A percentile compares a stretch with the other conserved stretches of the same genome.
phyloP scores from a whole-genome alignment of 2,797 vertebrate species.

The Sebastes minor region DNA sequence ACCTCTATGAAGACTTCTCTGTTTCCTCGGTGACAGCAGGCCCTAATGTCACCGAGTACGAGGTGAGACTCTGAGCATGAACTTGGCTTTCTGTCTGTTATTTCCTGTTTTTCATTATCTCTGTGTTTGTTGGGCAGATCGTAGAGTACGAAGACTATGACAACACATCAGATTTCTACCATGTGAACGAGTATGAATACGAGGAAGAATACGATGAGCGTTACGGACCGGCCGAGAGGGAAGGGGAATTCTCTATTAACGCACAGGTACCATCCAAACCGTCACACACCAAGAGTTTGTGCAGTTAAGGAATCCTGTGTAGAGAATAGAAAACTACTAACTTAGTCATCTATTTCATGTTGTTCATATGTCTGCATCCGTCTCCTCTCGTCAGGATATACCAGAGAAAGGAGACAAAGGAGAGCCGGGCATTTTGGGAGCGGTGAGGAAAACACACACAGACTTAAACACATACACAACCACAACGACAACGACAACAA shows the following conservation, averaged over 20 bases:
- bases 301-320: not conserved
- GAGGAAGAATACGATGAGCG: constrained; percentile 79
- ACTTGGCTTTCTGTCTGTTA: not conserved
- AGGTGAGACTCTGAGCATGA: constrained; percentile 71
- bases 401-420: constrained; percentile 88
- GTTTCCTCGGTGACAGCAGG: constrained; percentile 67
- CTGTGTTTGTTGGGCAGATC: constrained; percentile 43
- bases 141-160: constrained; percentile 81
- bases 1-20: constrained; percentile 66
- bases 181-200: constrained; percentile 76
- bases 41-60: constrained; percentile 75
- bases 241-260: constrained; percentile 52
- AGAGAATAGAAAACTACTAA: not conserved
- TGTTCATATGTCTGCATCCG: not conserved
- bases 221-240: constrained; percentile 77
- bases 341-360: not conserved
- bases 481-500: not conserved
- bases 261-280: constrained; percentile 54
- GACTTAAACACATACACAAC: not conserved
- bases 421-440: constrained; percentile 79
- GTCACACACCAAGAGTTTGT: not conserved
- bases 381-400: constrained; percentile 47
- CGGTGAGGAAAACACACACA: constrained; percentile 75
- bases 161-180: constrained; percentile 69
- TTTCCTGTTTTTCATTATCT: not conserved